Percentiles rank a stretch among this genome's conserved stretches.
Evolutionary conservation across 2,113 vertebrate genomes (phyloP).

Genomic region (Varanus komodoensis): DNA sequence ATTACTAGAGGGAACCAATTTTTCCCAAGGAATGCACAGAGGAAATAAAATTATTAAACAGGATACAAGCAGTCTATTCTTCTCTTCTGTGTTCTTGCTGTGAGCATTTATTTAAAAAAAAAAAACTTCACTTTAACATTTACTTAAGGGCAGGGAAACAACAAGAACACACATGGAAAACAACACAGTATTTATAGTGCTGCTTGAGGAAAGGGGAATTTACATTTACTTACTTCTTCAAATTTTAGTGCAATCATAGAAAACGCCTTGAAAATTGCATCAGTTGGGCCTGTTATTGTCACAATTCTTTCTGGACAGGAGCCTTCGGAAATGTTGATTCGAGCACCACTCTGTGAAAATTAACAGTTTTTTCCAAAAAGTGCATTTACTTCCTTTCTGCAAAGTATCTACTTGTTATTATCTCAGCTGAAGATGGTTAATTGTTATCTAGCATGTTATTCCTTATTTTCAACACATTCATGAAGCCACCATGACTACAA

Average conservation of each 20-base stretch:
- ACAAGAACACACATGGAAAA: constrained; percentile 69
- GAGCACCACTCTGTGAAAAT: constrained; percentile 87
- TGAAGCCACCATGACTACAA: no score
- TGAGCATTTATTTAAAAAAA: constrained; percentile 66
- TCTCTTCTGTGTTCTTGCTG: constrained; percentile 56
- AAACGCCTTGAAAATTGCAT: constrained; percentile 93
- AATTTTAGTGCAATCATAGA: constrained; percentile 95
- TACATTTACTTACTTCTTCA: constrained; percentile 86
- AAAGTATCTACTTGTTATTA: neutral
- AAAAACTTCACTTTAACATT: constrained; percentile 55
- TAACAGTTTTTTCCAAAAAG: constrained; percentile 35
- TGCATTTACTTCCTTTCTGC: neutral
- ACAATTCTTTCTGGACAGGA: constrained; percentile 94
- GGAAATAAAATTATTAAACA: constrained; percentile 71
- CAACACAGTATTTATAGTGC: constrained; percentile 54
- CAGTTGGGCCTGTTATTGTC: constrained; percentile 92
- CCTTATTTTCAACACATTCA: constrained; percentile 14
- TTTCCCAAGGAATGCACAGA: constrained; percentile 66
- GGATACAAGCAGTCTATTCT: constrained; percentile 71
- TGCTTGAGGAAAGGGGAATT: constrained; percentile 26
- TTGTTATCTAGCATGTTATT: neutral
- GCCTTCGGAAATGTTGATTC: constrained; percentile 95
- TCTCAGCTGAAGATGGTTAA: neutral
- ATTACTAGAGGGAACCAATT: constrained; percentile 65
- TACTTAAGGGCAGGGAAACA: constrained; percentile 69